phyloP scores from a whole-genome alignment of 2,888 invertebrate genomes.

The Ashinkailepas kermadecensis region DNA sequence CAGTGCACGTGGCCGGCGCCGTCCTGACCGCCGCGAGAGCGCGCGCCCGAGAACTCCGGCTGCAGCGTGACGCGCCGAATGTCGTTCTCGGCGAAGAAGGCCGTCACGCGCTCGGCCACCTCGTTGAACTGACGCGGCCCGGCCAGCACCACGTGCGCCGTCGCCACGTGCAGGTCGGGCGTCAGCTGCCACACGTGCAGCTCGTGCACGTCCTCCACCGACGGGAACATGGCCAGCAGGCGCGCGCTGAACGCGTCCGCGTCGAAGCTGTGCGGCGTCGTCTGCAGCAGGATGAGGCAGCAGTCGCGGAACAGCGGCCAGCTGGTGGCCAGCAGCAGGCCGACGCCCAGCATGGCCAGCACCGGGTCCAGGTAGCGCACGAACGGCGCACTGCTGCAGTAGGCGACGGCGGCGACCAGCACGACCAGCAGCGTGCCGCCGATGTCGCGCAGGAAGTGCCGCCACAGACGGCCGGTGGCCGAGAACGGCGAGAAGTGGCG shows the following conservation, averaged over 20 bases:
- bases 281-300: conserved; percentile 75
- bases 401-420: neutral
- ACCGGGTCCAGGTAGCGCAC: conserved; percentile 67
- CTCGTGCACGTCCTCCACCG: conserved; percentile 71
- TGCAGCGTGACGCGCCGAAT: conserved; percentile 78
- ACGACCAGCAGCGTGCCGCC: conserved; percentile 21
- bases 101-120: conserved; percentile 53
- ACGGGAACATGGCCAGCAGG: conserved; percentile 57
- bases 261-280: conserved; percentile 81
- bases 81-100: conserved; percentile 70
- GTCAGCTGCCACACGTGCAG: conserved; percentile 84
- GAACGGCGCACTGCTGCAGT: conserved; percentile 41
- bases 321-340: conserved; percentile 61
- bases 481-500: neutral
- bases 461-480: neutral
- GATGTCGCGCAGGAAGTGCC: conserved; percentile 1
- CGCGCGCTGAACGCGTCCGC: conserved; percentile 60
- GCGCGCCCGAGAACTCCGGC: conserved; percentile 77
- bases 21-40: conserved; percentile 89
- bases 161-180: conserved; percentile 68
- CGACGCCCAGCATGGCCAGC: conserved; percentile 65
- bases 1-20: conserved; percentile 45
- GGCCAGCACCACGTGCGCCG: conserved; percentile 70
- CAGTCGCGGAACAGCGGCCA: conserved; percentile 67
- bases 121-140: conserved; percentile 47